phyloP scores from a whole-genome alignment of 2,113 vertebrate species.

The Tricholaema leucomelas region DNA sequence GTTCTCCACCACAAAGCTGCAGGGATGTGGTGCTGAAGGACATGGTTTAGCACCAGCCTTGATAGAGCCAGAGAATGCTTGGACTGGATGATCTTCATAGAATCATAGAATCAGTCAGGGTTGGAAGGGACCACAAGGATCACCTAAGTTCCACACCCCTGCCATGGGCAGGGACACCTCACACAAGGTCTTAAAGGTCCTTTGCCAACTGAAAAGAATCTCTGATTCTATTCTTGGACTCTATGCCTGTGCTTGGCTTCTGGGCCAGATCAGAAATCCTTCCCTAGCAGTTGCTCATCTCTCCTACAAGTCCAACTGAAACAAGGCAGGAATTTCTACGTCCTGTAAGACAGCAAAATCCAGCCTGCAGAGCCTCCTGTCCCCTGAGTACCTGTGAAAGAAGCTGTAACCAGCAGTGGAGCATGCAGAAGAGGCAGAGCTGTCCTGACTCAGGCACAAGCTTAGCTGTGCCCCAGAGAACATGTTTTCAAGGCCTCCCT shows the following conservation, averaged over 20 bases:
- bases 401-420: background rate
- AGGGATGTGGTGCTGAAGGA: no score
- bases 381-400: background rate
- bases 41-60: no score
- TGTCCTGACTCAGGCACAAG: background rate
- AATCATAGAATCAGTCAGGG: no score
- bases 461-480: background rate
- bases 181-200: no score
- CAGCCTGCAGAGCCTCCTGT: fast-evolving
- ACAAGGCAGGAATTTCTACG: fast-evolving
- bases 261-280: background rate
- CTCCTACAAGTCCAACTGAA: background rate
- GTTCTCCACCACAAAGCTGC: no score
- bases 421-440: fast-evolving
- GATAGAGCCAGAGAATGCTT: no score
- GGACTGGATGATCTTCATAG: no score
- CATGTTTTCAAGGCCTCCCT: fast-evolving
- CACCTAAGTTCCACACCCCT: no score
- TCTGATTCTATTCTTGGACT: no score
- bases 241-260: background rate
- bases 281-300: background rate
- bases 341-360: background rate
- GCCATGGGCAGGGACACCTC: no score
- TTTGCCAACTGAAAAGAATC: no score
- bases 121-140: no score